phyloP scores from a whole-genome alignment of 2,888 invertebrate species.

The Thelaira solivaga region DNA sequence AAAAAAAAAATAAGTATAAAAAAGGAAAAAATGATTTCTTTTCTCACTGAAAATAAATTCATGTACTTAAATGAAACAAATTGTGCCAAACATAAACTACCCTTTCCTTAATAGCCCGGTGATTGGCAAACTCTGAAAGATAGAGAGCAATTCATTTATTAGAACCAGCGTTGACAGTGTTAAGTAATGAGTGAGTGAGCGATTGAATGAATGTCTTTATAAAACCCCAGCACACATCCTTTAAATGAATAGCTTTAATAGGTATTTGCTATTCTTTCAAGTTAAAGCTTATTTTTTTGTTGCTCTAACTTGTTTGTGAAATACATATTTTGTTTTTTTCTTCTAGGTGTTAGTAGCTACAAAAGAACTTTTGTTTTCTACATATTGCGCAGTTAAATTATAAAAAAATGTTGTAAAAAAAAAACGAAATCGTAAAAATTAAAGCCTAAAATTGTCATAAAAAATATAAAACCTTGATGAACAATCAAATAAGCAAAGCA shows the following conservation, averaged over 20 bases:
- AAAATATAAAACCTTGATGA: slow-evolving; percentile 32
- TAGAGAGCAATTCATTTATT: slow-evolving; percentile 26
- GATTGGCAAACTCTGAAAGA: slow-evolving; percentile 5
- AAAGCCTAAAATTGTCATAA: slow-evolving; percentile 49
- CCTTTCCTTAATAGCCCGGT: too few relatives aligned
- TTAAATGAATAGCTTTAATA: neutral
- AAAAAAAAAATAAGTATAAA: too few relatives aligned
- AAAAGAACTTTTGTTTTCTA: slow-evolving; percentile 4
- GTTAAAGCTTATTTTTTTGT: neutral
- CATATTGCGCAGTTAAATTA: slow-evolving; percentile 51
- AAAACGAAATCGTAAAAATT: slow-evolving; percentile 54
- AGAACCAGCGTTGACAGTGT: slow-evolving; percentile 31
- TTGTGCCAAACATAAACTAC: too few relatives aligned
- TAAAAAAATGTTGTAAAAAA: slow-evolving; percentile 55
- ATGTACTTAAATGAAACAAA: too few relatives aligned
- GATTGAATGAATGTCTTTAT: neutral
- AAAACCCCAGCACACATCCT: neutral
- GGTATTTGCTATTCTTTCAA: neutral
- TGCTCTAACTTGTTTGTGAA: neutral
- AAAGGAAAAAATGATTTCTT: too few relatives aligned
- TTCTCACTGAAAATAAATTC: too few relatives aligned
- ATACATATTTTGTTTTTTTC: slow-evolving; percentile 20
- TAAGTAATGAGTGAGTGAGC: slow-evolving; percentile 12
- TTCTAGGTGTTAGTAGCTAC: slow-evolving; percentile 11
- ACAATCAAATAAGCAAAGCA: neutral